Evolutionary conservation across 2,797 vertebrate species (phyloP), one percentile per base, ranked within the genome.

Genomic region (Spea hammondii): DNA sequence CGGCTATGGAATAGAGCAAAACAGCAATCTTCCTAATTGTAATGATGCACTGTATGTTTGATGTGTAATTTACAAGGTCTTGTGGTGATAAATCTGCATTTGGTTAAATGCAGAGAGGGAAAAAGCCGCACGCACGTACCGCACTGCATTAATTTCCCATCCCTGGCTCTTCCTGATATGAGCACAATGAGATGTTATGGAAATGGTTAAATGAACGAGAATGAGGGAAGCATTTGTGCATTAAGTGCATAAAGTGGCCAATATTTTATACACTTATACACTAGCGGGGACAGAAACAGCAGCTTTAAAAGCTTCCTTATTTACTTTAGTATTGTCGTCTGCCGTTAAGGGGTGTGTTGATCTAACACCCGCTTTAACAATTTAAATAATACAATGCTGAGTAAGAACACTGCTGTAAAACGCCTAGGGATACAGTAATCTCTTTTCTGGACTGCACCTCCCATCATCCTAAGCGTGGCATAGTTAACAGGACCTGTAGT

Each of bases 271-370:
- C 83, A 82, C 0, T 47, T 80, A 85, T 68, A 71, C 80, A 75
- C 83, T 85, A 84, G 86, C 83, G 84, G 85, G 87, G 87, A 88
- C 87, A 83, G 82, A 77, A 80, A 83, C 73, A 78, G 85, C 83
- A 79, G 84, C 82, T 85, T 86, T 87, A 88, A 88, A 88, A 88
- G 87, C 87, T 86, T 87, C 87, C 86, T 86, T 78, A 84, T 87
- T 87, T 86, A 82, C 84, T 83, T 83, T 84, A 85, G 82, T 50
- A 71, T 84, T 82, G 86, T 78, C 76, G 65, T 70, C 3, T 8
- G 12, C 53, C 60, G 5, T 71, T 55, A 4, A 8, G 32, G 66
- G 69, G 51, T 13, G 32, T 57, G 7, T 14, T 17, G 66, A 54
- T 44, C 55, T 70, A 80, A 67, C 5, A 5, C 45, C 45, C 59